Evolutionary conservation across 2,888 invertebrate species (phyloP), one percentile per base, ranked within the genome.

Genomic region (Lithophane semibrunnea): DNA sequence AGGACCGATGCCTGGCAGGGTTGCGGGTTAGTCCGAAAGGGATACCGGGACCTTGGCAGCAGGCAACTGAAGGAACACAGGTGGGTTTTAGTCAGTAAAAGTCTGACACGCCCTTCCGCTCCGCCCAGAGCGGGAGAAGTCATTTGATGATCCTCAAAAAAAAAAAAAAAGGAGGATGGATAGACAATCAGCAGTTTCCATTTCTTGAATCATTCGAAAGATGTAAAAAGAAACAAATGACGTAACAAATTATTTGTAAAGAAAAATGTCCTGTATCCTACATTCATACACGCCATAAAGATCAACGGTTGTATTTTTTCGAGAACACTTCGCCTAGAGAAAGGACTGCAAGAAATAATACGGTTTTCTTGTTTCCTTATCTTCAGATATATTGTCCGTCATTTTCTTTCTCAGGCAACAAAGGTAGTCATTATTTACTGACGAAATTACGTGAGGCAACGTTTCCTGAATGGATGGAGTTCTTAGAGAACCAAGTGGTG

Each of bases 361-460:
- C n/a, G 9, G 9, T 56, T 37, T 49, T 60, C 16, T 60, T 54
- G 18, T 21, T 82, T 63, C 44, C 66, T 82, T 76, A 82, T 76
- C 52, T 61, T 42, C 13, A 73, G 42, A 85, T 56, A 76, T 72
- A 76, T 74, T 74, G 84, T 67, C 42, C 47, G 63, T 49, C 54
- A 75, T 84, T 75, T 80, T 75, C 47, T 49, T 77, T 66, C 42
- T 61, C 24, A 2, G 29, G 42, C 44, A 70, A 83, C 82, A 83
- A 77, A 77, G 61, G 82, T 69, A 70, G 49, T 66, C 61, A 69
- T 80, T 66, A 84, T 69, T 74, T 80, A 82, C 69, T 29, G 84
- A 52, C 37, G 37, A 69, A 74, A 74, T 66, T 56, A 72, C 44
- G 49, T 24, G 58, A 79, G n/a, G n/a, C 29, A 66, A 10, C 60